Conservation (phyloP, 2,797 vertebrate species). For the Labeo calbasu region DNA sequence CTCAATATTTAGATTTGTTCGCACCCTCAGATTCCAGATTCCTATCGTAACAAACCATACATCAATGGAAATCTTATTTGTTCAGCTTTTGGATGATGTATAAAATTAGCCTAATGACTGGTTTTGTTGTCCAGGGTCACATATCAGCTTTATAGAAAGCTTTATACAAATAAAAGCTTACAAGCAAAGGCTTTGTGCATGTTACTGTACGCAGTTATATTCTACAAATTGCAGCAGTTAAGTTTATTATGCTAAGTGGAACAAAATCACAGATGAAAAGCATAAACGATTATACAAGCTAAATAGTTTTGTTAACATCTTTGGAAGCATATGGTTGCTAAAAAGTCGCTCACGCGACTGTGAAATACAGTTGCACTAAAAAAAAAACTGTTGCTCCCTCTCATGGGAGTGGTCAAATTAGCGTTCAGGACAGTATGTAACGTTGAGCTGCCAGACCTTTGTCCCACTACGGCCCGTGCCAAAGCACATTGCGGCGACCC, state of each 20-base stretch:
- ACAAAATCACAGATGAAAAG: not conserved
- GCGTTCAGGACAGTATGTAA: conserved; percentile 26
- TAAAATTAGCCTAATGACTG: too few relatives aligned
- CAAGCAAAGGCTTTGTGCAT: not conserved
- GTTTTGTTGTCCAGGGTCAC: too few relatives aligned
- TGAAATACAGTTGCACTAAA: conserved; percentile 23
- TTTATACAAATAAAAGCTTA: not conserved
- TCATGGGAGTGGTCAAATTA: conserved; percentile 19
- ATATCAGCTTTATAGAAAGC: not conserved
- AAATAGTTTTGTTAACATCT: not conserved
- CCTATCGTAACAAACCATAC: too few relatives aligned
- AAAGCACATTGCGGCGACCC: conserved; percentile 60
- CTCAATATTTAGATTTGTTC: too few relatives aligned
- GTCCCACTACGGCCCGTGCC: conserved; percentile 67
- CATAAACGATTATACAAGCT: not conserved
- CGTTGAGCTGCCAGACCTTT: conserved; percentile 62
- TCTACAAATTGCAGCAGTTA: not conserved
- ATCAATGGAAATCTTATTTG: too few relatives aligned
- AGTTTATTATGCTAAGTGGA: not conserved
- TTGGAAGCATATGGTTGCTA: not conserved
- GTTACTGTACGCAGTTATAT: not conserved
- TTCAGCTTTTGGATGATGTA: too few relatives aligned
- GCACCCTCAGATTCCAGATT: too few relatives aligned
- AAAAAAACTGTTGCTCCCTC: conserved; percentile 19
- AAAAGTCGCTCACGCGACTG: not conserved